Evolutionary conservation across 2,797 vertebrate genomes (phyloP).

Genomic region (Gymnopithys bicolor): DNA sequence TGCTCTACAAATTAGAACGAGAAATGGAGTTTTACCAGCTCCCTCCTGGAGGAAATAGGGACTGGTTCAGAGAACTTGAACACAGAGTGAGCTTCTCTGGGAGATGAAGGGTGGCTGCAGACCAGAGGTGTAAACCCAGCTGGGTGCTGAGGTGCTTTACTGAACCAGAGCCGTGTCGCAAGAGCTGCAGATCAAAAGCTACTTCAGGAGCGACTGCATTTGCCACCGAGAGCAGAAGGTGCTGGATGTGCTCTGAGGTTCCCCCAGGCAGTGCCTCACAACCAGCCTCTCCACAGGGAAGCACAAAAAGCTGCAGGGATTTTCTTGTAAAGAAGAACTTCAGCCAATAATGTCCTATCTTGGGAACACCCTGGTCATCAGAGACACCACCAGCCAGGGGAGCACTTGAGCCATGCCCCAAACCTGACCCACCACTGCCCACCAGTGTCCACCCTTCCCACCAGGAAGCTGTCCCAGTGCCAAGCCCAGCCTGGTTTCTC

Average conservation of each 20-base stretch:
- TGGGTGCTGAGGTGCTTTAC: rapidly evolving
- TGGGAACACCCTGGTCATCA: background rate
- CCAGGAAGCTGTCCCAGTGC: background rate
- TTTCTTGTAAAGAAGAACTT: background rate
- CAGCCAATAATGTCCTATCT: background rate
- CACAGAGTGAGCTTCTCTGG: background rate
- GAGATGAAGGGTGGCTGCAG: background rate
- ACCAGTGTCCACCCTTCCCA: background rate
- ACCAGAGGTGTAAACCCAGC: background rate
- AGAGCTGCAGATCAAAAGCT: background rate
- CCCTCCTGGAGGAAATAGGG: background rate
- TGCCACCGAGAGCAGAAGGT: rapidly evolving
- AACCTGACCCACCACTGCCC: background rate
- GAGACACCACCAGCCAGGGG: background rate
- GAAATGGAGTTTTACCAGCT: background rate
- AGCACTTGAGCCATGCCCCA: background rate
- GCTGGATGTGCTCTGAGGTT: background rate
- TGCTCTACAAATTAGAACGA: background rate
- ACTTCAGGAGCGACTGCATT: background rate
- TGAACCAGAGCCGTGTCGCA: rapidly evolving
- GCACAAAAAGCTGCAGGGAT: rapidly evolving
- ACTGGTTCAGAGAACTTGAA: background rate
- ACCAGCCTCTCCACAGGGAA: background rate
- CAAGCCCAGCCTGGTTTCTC: background rate
- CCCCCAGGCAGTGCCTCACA: background rate